A percentile compares a stretch with the other conserved stretches of the same genome.
Conservation (phyloP, 2,113 vertebrate genomes). For the Oncorhynchus mykiss region DNA sequence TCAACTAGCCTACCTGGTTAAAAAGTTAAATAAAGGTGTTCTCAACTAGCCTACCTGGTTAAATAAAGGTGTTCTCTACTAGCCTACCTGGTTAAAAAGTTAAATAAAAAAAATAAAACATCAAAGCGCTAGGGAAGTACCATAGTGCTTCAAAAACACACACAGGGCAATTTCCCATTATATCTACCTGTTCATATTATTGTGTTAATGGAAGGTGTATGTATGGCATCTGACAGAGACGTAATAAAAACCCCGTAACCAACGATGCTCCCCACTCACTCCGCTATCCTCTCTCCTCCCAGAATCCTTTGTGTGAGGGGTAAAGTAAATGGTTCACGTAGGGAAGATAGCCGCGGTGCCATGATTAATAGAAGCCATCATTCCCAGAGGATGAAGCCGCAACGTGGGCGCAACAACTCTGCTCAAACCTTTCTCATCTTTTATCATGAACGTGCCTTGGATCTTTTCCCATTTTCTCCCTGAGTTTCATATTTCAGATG, state of each 20-base stretch:
- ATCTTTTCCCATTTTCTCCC: conserved; percentile 13
- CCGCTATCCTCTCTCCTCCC: neutral
- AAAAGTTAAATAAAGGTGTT: no score
- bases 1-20: no score
- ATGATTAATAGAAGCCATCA: conserved; percentile 38
- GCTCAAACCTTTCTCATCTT: neutral
- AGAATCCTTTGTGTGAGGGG: conserved; percentile 9
- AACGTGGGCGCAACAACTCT: neutral
- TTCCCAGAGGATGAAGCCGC: neutral
- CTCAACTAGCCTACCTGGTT: no score
- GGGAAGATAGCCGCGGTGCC: neutral
- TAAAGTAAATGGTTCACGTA: conserved; percentile 30
- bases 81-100: no score
- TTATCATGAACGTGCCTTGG: neutral
- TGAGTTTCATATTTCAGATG: neutral
- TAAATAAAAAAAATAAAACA: no score
- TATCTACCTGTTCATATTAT: neutral
- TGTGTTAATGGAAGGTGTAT: conserved; percentile 24
- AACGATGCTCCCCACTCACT: conserved; percentile 7
- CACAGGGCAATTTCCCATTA: conserved; percentile 21
- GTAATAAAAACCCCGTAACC: conserved; percentile 27
- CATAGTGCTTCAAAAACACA: neutral
- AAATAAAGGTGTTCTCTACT: no score
- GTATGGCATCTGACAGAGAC: conserved; percentile 29
- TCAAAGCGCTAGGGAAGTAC: no score